phyloP scores from a whole-genome alignment of 2,888 invertebrate species.

The Dexiosoma caninum region DNA sequence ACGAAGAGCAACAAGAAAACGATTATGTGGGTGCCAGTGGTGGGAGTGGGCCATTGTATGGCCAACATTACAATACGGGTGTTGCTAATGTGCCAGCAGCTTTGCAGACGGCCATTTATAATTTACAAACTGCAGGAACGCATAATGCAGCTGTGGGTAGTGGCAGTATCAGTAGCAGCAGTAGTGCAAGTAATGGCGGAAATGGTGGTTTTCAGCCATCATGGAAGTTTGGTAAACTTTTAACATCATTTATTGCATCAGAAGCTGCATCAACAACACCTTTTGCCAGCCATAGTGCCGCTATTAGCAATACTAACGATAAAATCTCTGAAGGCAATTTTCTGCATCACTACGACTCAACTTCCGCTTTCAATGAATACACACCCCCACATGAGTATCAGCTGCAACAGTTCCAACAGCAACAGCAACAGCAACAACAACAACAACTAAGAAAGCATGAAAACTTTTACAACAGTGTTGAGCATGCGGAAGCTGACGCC shows the following conservation, averaged over 20 bases:
- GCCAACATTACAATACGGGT: slow-evolving; percentile 37
- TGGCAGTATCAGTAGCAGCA: slow-evolving; percentile 15
- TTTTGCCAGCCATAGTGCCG: slow-evolving; percentile 54
- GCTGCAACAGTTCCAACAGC: too few relatives aligned
- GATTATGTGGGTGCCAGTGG: slow-evolving; percentile 65
- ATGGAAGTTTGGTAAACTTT: slow-evolving; percentile 66
- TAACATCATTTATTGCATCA: slow-evolving; percentile 63
- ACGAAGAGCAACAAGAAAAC: slow-evolving; percentile 74
- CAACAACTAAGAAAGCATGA: slow-evolving; percentile 35
- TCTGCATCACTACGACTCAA: slow-evolving; percentile 71
- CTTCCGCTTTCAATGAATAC: slow-evolving; percentile 69
- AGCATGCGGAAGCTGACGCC: slow-evolving; percentile 49
- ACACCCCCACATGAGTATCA: slow-evolving; percentile 56
- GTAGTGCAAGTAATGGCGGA: slow-evolving; percentile 56
- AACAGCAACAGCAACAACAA: slow-evolving; percentile 45
- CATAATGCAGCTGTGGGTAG: slow-evolving; percentile 64
- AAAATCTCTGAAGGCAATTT: slow-evolving; percentile 75
- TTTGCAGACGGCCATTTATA: slow-evolving; percentile 68
- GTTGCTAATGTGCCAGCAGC: slow-evolving; percentile 47
- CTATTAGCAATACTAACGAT: slow-evolving; percentile 66
- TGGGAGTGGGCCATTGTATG: slow-evolving; percentile 49
- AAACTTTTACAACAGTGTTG: slow-evolving; percentile 64
- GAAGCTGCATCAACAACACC: slow-evolving; percentile 63
- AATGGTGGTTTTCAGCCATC: slow-evolving; percentile 67
- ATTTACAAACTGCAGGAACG: slow-evolving; percentile 68